Evolutionary conservation across 1,140 invertebrate genomes (phyloP).

Genomic region (Drosophila kepulauana): DNA sequence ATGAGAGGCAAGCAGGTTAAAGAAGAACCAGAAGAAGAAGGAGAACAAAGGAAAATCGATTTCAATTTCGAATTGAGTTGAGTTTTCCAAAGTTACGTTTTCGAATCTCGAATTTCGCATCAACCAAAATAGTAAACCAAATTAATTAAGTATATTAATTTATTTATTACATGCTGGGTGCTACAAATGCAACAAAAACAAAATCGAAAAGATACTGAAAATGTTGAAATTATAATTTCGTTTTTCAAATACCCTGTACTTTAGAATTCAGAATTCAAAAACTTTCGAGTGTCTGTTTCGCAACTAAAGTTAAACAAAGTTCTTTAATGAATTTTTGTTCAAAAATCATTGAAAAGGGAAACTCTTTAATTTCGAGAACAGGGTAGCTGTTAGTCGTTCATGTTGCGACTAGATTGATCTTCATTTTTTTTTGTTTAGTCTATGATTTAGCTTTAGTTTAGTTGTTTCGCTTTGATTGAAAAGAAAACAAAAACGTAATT

Average conservation of each 20-base stretch:
- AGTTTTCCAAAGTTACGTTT: slow-evolving; percentile 20
- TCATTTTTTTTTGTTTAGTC: slow-evolving; percentile 12
- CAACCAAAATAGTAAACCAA: slow-evolving; percentile 59
- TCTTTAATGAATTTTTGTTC: background rate
- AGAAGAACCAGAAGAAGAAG: no score
- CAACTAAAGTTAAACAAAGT: background rate
- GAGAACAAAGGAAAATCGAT: slow-evolving; percentile 3
- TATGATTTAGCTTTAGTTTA: slow-evolving; percentile 35
- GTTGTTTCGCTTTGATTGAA: slow-evolving; percentile 26
- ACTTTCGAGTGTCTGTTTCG: background rate
- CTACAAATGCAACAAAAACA: slow-evolving; percentile 51
- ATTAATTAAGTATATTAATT: slow-evolving; percentile 64
- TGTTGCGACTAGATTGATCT: slow-evolving; percentile 2
- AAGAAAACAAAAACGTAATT: slow-evolving; percentile 36
- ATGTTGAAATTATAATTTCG: slow-evolving; percentile 12
- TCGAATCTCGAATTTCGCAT: slow-evolving; percentile 13
- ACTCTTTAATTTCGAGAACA: background rate
- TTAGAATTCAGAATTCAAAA: background rate
- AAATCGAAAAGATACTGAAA: slow-evolving; percentile 17
- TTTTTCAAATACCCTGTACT: slow-evolving; percentile 21
- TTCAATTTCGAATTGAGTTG: slow-evolving; percentile 10
- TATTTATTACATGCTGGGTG: slow-evolving; percentile 70
- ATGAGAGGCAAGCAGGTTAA: background rate
- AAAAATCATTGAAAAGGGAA: background rate
- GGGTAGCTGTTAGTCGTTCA: slow-evolving; percentile 38